A percentile compares a stretch with the other conserved stretches of the same genome.
phyloP scores from a whole-genome alignment of 2,113 vertebrate species.

The Macquaria australasica region DNA sequence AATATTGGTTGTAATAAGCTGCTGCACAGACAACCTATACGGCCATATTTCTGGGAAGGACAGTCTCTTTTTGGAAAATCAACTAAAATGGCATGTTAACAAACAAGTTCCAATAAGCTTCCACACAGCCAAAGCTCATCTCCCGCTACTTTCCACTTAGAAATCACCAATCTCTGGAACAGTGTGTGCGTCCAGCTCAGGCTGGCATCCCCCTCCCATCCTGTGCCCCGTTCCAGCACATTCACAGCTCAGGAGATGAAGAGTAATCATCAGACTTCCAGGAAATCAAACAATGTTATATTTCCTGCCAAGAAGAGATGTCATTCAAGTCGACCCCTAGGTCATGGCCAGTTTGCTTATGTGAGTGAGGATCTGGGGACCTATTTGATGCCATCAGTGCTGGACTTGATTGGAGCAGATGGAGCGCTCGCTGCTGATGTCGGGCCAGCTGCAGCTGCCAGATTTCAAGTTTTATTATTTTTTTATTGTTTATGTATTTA shows the following conservation, averaged over 20 bases:
- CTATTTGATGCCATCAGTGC: constrained; percentile 50
- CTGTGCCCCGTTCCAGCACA: neutral
- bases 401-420: constrained; percentile 27
- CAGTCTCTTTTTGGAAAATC: neutral
- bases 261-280: constrained; percentile 55
- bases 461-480: neutral
- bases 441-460: neutral
- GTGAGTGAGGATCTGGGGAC: constrained; percentile 23
- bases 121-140: neutral
- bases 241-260: constrained; percentile 42
- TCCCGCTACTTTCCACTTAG: neutral
- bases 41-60: too few relatives aligned
- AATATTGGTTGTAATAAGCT: too few relatives aligned
- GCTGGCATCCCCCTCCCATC: neutral
- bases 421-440: neutral
- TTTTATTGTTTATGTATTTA: neutral
- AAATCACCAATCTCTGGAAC: constrained; percentile 15
- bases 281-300: constrained; percentile 51
- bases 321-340: constrained; percentile 41
- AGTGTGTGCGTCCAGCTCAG: constrained; percentile 16
- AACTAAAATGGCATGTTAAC: neutral
- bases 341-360: constrained; percentile 49
- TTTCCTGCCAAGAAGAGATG: constrained; percentile 44
- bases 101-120: neutral
- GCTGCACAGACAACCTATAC: too few relatives aligned